Conservation (phyloP, 2,113 vertebrate species). For the Hirundichthys speculiger region DNA sequence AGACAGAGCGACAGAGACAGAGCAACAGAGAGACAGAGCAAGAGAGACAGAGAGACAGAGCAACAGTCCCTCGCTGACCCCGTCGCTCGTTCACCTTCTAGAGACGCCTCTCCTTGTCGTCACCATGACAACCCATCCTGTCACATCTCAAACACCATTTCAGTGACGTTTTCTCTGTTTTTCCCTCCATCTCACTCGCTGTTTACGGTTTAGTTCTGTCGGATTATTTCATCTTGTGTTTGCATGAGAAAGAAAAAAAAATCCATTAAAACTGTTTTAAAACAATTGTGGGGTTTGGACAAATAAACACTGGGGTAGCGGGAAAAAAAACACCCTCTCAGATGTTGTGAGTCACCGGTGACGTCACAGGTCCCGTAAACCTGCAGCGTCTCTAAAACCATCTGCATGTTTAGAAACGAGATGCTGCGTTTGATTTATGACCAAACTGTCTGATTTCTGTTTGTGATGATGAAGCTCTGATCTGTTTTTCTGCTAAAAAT, state of each 20-base stretch:
- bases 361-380: conserved; percentile 8
- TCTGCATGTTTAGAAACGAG: conserved; percentile 15
- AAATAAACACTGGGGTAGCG: conserved; percentile 19
- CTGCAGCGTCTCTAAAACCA: not conserved
- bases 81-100: no score
- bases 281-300: not conserved
- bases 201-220: not conserved
- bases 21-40: no score
- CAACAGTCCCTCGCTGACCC: no score
- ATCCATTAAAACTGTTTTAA: not conserved
- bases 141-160: no score
- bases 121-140: no score
- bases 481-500: conserved; percentile 69
- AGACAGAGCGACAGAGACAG: no score
- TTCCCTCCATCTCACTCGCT: not conserved
- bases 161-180: no score
- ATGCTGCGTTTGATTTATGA: conserved; percentile 35
- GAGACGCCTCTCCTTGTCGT: no score
- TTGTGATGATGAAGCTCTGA: conserved; percentile 50
- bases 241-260: not conserved
- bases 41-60: no score
- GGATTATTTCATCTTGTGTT: no score
- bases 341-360: conserved; percentile 2
- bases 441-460: conserved; percentile 53
- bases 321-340: conserved; percentile 8